phyloP scores from a whole-genome alignment of 2,888 invertebrate species.

The Hipparchia semele region DNA sequence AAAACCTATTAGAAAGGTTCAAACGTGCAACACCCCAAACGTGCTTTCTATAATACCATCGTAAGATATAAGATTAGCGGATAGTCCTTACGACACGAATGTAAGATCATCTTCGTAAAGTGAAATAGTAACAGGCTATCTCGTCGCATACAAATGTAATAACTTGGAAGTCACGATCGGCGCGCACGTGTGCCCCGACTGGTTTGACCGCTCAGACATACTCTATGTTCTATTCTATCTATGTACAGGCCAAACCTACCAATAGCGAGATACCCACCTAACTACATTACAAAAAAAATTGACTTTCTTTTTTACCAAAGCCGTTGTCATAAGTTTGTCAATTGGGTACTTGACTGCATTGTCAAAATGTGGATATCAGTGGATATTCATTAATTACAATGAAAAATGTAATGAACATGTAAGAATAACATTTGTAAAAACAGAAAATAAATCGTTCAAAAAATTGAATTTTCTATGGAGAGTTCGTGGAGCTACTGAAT shows the following conservation, averaged over 20 bases:
- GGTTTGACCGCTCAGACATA: constrained; percentile 31
- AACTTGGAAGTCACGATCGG: constrained; percentile 63
- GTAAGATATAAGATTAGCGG: neutral
- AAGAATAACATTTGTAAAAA: too few species aligned
- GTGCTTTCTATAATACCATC: too few species aligned
- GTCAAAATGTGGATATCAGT: too few species aligned
- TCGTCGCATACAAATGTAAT: constrained; percentile 42
- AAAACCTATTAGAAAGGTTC: too few species aligned
- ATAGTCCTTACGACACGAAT: neutral
- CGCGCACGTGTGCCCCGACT: constrained; percentile 57
- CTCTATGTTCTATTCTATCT: neutral
- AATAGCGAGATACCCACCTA: neutral
- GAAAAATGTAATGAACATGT: too few species aligned
- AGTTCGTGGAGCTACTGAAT: too few species aligned
- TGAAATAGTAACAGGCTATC: constrained; percentile 36
- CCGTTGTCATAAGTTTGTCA: too few species aligned
- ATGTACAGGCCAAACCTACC: neutral
- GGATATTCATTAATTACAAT: too few species aligned
- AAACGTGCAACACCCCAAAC: neutral
- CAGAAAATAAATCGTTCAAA: too few species aligned
- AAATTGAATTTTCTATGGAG: too few species aligned
- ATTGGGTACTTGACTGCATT: too few species aligned
- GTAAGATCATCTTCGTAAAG: constrained; percentile 21
- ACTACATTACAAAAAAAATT: neutral
- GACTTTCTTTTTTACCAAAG: neutral